Conservation (phyloP, 2,797 vertebrate species). For the Coregonus ussuriensis region DNA sequence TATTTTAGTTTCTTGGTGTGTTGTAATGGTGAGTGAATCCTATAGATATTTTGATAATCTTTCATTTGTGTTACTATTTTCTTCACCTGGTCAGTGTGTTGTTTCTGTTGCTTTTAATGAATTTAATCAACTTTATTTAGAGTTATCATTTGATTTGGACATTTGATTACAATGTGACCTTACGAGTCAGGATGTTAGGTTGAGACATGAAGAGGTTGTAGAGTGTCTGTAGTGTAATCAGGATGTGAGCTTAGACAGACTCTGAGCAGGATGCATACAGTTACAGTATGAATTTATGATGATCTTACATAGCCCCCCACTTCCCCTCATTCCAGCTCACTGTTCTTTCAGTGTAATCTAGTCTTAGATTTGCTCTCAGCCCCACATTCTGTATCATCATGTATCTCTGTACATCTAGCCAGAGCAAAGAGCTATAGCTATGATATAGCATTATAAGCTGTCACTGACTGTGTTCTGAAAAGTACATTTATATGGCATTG, state of each 20-base stretch:
- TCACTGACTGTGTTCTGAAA: slow-evolving; percentile 6
- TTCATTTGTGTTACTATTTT: slow-evolving; percentile 42
- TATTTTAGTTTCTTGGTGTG: slow-evolving; percentile 67
- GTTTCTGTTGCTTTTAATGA: slow-evolving; percentile 25
- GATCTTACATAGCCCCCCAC: slow-evolving; percentile 3
- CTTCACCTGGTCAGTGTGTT: slow-evolving; percentile 43
- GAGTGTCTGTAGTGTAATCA: slow-evolving; percentile 2
- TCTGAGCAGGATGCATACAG: slow-evolving; percentile 11
- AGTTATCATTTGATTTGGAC: slow-evolving; percentile 24
- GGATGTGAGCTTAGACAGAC: background rate
- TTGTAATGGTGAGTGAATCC: slow-evolving; percentile 67
- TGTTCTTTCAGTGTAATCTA: background rate
- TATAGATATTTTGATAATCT: slow-evolving; percentile 70
- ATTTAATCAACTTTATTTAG: slow-evolving; percentile 27
- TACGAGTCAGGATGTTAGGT: slow-evolving; percentile 23
- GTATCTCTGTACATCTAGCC: background rate
- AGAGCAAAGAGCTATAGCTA: background rate
- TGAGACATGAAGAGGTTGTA: slow-evolving; percentile 17
- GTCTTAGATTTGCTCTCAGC: background rate
- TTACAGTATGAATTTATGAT: slow-evolving; percentile 6
- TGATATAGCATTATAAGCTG: background rate
- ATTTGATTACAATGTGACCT: slow-evolving; percentile 34
- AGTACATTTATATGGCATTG: background rate
- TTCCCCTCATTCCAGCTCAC: background rate
- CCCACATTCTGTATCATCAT: background rate